These are phyloP conservation scores for Babyrousa celebensis DNA, from an alignment of 2,797 vertebrate species.

Conservation along the genomic window DNA sequence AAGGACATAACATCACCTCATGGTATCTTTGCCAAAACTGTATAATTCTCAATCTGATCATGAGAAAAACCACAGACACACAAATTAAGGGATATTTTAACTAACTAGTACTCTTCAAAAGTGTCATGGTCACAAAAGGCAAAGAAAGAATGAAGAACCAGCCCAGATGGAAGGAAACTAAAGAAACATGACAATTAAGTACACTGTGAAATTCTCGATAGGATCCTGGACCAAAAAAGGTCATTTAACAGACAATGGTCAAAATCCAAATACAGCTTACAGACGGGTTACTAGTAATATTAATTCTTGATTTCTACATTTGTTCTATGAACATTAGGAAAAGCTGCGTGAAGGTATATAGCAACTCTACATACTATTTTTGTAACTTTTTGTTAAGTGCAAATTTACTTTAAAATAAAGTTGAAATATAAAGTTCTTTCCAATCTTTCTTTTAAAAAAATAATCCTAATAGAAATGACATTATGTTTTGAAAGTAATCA, in stretches of 20 bases:
- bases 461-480: constrained; percentile 26
- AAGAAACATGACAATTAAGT: background rate
- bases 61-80: constrained; percentile 49
- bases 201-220: background rate
- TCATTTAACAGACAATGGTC: background rate
- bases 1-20: background rate
- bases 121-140: background rate
- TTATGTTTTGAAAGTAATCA: constrained; percentile 39
- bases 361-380: background rate
- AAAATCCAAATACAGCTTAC: constrained; percentile 9
- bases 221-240: background rate
- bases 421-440: constrained; percentile 33
- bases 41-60: background rate
- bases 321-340: background rate
- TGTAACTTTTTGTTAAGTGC: background rate
- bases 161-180: background rate
- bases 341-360: background rate
- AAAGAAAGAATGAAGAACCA: background rate
- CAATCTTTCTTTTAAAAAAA: constrained; percentile 36
- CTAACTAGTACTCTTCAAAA: constrained; percentile 37
- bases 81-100: background rate
- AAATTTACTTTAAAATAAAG: constrained; percentile 62
- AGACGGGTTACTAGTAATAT: constrained; percentile 14
- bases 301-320: constrained; percentile 38
- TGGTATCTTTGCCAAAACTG: constrained; percentile 20